Base-by-base conservation (phyloP, 35 echinoderm and acorn worm species). In the Lytechinus pictus region DNA sequence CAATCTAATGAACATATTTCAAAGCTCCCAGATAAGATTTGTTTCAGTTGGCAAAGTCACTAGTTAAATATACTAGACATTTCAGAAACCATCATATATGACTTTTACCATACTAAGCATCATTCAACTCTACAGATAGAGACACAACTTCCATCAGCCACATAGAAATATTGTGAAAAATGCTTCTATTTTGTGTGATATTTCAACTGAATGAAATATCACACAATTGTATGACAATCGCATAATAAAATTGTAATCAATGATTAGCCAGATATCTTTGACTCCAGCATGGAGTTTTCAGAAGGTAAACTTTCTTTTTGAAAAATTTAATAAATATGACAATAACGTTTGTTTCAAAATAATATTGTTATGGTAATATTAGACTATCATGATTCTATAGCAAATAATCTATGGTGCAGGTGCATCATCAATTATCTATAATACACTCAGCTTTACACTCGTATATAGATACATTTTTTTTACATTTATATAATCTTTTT, bases 381-480 rank as follows among this genome's bases (percentile, higher is more conserved):
- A 79, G 6, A 79, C 19, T 79, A 79, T 79, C 66, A 7, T 79
- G 6, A 24, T 79, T 79, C 66, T 79, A 79, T 79, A n/a, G 16
- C 66, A 79, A 79, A 79, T 79, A n/a, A 79, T 79, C 66, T 79
- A 79, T 7, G 21, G 66, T 79, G 66, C 66, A 79, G 66, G 66
- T 79, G 66, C 66, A 24, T 79, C 6, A 24, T 79, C 14, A 79
- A 14, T 79, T 79, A 24, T 79, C 66, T 79, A 79, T 79, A 24
- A 79, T 79, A 79, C 66, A 79, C 66, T 79, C 66, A 79, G 66
- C 66, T 79, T 79, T 79, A 79, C 66, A 79, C 66, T 79, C 66
- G n/a, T 79, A 27, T 79, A 79, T 79, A 79, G 66, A 79, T 79
- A 79, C 66, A 79, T 79, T 79, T 44, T 44, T 44, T 79, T 79